phyloP scores from a whole-genome alignment of 2,113 vertebrate genomes.

The Anser brachyrhynchus region DNA sequence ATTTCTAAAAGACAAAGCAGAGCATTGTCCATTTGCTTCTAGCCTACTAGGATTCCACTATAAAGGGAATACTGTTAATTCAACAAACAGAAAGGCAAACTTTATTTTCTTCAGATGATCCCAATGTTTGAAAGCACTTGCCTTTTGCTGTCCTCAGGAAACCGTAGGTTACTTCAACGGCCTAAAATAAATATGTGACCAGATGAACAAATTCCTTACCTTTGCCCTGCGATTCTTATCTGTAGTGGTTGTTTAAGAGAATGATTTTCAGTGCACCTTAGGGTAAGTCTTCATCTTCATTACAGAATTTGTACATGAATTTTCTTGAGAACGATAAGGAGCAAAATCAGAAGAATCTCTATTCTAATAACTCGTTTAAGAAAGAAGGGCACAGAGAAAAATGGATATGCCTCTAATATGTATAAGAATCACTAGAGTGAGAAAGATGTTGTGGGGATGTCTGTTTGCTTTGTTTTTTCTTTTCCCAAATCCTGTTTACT shows the following conservation, averaged over 20 bases:
- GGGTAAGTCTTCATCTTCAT: neutral
- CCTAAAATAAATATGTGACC: neutral
- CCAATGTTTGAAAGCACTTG: neutral
- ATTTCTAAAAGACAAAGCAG: neutral
- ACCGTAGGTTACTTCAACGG: neutral
- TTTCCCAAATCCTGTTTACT: neutral
- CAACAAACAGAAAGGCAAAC: neutral
- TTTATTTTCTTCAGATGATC: neutral
- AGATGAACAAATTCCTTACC: neutral
- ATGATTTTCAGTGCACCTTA: neutral
- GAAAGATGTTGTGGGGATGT: neutral
- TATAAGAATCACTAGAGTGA: neutral
- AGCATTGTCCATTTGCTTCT: neutral
- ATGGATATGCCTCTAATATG: neutral
- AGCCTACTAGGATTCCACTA: neutral
- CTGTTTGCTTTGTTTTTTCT: neutral
- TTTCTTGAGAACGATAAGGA: neutral
- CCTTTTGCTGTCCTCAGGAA: neutral
- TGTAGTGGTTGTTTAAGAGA: neutral
- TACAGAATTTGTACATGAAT: neutral
- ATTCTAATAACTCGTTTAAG: neutral
- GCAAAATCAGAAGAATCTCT: neutral
- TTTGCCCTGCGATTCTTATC: constrained; percentile 23
- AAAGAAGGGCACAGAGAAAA: neutral
- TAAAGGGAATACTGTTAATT: neutral